These are phyloP conservation scores for Pheosia tremula DNA, from an alignment of 2,888 invertebrate genomes.

Conservation along the genomic window DNA sequence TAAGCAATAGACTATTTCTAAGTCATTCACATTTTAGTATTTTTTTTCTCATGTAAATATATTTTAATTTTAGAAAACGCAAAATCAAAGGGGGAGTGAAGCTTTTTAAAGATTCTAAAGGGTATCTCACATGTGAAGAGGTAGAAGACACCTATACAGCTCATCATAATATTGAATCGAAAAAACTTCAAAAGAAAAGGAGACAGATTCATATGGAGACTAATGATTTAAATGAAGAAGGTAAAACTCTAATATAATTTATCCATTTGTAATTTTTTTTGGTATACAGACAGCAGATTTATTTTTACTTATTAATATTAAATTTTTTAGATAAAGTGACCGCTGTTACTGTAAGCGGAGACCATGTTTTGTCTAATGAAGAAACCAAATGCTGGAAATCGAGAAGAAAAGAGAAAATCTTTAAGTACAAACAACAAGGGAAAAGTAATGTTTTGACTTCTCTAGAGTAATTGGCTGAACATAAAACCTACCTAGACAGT, in stretches of 20 bases:
- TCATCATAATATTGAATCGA: conserved; percentile 60
- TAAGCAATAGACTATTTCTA: too few relatives aligned
- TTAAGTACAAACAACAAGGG: conserved; percentile 68
- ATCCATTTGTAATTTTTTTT: background rate
- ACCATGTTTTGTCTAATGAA: conserved; percentile 74
- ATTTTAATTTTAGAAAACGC: conserved; percentile 51
- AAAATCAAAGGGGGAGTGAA: conserved; percentile 77
- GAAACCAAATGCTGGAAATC: conserved; percentile 82
- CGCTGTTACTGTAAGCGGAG: conserved; percentile 67
- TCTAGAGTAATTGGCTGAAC: background rate
- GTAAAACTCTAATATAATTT: conserved; percentile 35
- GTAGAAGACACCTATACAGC: conserved; percentile 62
- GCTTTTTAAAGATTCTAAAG: conserved; percentile 71
- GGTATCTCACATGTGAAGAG: conserved; percentile 66
- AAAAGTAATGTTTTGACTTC: conserved; percentile 60
- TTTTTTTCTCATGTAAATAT: background rate
- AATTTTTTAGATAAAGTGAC: conserved; percentile 66
- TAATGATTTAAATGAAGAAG: conserved; percentile 46
- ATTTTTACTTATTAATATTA: background rate
- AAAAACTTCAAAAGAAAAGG: conserved; percentile 53
- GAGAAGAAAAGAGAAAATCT: conserved; percentile 80
- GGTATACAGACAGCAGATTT: background rate
- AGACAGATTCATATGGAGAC: conserved; percentile 44
- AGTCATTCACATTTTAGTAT: background rate
- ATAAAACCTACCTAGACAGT: background rate